Evolutionary conservation across 2,797 vertebrate species (phyloP).

Genomic region (Liasis olivaceus): DNA sequence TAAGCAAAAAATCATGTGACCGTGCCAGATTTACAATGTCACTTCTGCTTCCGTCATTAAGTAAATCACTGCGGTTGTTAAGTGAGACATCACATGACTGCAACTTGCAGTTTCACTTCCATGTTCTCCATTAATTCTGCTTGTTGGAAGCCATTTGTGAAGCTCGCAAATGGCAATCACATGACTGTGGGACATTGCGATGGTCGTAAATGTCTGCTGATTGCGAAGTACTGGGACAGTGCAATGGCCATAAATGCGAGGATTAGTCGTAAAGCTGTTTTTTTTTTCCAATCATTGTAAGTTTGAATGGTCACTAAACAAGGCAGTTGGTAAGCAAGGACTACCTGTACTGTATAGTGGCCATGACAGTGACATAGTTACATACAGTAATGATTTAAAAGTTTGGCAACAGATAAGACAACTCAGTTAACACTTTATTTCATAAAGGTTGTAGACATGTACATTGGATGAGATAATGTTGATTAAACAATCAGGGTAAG

Average conservation of each 20-base stretch:
- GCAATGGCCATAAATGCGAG: neutral
- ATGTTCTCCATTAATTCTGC: neutral
- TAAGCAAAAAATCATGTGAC: neutral
- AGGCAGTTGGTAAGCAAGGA: neutral
- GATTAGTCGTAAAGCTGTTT: neutral
- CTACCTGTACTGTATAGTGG: neutral
- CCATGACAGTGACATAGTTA: neutral
- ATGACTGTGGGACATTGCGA: neutral
- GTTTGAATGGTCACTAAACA: neutral
- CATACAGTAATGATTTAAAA: conserved; percentile 20
- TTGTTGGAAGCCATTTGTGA: neutral
- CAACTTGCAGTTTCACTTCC: neutral
- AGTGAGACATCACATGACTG: neutral
- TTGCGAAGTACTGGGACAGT: neutral
- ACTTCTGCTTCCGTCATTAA: neutral
- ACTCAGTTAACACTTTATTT: neutral
- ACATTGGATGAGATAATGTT: neutral
- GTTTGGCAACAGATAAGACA: neutral
- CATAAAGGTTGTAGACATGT: neutral
- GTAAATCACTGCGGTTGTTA: too few relatives aligned
- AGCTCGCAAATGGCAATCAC: neutral
- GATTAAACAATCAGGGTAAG: neutral
- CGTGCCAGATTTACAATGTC: neutral
- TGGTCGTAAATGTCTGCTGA: neutral
- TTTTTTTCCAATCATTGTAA: neutral